phyloP scores from a whole-genome alignment of 2,797 vertebrate genomes.

The Nyctibius grandis region DNA sequence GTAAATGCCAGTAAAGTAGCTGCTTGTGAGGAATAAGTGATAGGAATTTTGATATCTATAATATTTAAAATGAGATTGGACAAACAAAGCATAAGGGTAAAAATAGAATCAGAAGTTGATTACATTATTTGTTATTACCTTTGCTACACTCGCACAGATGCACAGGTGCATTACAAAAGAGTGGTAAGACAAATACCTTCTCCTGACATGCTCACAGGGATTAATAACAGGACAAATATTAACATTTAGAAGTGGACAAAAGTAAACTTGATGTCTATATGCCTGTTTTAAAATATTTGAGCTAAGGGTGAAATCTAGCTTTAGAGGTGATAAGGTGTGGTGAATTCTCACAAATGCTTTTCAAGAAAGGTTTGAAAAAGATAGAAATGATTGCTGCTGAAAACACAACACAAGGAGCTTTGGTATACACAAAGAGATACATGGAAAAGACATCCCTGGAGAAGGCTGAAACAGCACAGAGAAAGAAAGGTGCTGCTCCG shows the following conservation, averaged over 20 bases:
- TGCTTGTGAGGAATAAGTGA: not conserved
- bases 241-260: not conserved
- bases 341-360: not conserved
- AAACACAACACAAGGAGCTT: not conserved
- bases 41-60: not conserved
- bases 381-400: not conserved
- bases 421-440: not conserved
- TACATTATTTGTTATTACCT: not conserved
- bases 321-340: not conserved
- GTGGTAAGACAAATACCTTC: not conserved
- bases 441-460: not conserved
- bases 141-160: not conserved
- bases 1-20: not conserved
- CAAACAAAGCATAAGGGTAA: not conserved
- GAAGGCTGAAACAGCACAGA: not conserved
- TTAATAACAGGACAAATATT: not conserved
- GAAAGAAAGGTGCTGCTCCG: not conserved
- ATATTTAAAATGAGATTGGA: not conserved
- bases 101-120: not conserved
- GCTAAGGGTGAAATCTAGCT: not conserved
- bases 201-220: not conserved
- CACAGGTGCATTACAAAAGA: not conserved
- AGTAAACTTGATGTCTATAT: not conserved
- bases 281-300: not conserved
- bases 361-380: not conserved